A percentile compares a stretch with the other conserved stretches of the same genome.
These are phyloP conservation scores for Dolichallabes microphthalmus DNA, from an alignment of 2,113 vertebrate species.

Conservation along the genomic window DNA sequence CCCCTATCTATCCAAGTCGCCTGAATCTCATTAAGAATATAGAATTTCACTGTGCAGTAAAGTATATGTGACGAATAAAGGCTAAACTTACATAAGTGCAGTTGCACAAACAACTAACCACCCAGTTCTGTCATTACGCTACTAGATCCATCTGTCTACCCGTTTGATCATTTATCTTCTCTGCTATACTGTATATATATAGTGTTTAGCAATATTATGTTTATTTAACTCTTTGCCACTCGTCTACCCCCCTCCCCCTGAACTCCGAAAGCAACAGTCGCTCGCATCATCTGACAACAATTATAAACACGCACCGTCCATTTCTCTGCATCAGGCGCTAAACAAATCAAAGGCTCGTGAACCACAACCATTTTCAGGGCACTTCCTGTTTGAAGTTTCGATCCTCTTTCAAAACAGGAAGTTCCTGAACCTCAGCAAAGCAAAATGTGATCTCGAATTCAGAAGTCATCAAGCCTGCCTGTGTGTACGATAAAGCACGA, in stretches of 20 bases:
- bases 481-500: neutral
- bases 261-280: neutral
- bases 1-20: too few relatives aligned
- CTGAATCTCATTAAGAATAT: too few relatives aligned
- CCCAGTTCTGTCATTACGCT: too few relatives aligned
- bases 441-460: neutral
- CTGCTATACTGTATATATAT: too few relatives aligned
- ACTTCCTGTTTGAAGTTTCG: slow-evolving; percentile 41
- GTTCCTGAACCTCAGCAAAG: neutral
- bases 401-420: slow-evolving; percentile 40
- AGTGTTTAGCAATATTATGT: too few relatives aligned
- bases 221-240: neutral
- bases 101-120: too few relatives aligned
- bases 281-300: neutral
- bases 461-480: neutral
- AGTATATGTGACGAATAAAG: too few relatives aligned
- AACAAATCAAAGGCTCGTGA: slow-evolving; percentile 37
- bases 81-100: too few relatives aligned
- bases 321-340: neutral
- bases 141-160: too few relatives aligned
- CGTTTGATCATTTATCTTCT: too few relatives aligned
- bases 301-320: neutral
- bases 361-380: slow-evolving; percentile 4
- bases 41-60: too few relatives aligned
- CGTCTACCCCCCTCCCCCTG: neutral